Evolutionary conservation across 2,797 vertebrate genomes (phyloP).

Genomic region (Lepilemur septentrionalis): DNA sequence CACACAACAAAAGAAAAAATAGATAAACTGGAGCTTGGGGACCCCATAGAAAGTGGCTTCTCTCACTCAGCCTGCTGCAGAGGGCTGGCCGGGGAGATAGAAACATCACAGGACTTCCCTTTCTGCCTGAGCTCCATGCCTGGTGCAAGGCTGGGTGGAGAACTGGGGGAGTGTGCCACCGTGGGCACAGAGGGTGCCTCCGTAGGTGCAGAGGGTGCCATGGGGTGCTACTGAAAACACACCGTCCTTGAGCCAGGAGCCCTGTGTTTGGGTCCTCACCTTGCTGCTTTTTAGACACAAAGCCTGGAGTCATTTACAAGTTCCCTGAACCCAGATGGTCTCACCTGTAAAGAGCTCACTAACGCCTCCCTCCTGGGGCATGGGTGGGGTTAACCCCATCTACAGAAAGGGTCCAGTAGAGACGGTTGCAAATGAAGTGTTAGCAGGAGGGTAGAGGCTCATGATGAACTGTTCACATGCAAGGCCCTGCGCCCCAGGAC

Average conservation of each 20-base stretch:
- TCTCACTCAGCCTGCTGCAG: neutral
- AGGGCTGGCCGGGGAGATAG: neutral
- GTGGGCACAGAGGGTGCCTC: accelerated
- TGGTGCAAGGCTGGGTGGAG: neutral
- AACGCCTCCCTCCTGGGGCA: neutral
- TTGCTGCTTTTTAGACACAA: neutral
- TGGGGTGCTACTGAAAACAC: neutral
- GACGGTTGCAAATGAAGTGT: neutral
- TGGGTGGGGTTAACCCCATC: neutral
- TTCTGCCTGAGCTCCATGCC: neutral
- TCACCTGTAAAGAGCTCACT: neutral
- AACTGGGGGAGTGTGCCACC: neutral
- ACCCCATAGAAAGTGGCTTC: neutral
- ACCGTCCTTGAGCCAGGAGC: neutral
- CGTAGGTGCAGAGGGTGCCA: neutral
- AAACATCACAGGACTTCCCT: too few relatives aligned
- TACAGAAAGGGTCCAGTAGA: neutral
- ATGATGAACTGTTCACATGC: neutral
- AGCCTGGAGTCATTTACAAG: neutral
- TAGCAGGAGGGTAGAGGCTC: neutral
- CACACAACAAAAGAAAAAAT: neutral
- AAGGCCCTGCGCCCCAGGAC: neutral
- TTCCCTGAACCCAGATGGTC: neutral
- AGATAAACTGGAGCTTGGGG: accelerated
- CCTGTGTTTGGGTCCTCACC: neutral